Percentiles rank a stretch among this genome's conserved stretches.
Conservation (phyloP, 2,888 invertebrate species). For the Xylophagus ater region DNA sequence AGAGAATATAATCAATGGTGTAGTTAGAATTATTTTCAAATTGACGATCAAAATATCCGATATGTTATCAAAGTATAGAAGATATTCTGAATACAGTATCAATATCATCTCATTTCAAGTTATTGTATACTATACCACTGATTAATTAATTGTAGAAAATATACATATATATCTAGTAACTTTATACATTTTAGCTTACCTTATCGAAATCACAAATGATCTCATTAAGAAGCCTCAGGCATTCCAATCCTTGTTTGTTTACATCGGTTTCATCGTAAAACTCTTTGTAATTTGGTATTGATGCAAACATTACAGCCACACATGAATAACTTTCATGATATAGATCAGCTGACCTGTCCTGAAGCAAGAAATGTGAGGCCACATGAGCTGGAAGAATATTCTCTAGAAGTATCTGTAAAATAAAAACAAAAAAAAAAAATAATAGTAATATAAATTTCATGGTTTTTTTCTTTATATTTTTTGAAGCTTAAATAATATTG, state of each 20-base stretch:
- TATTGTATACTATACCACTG: no score
- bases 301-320: conserved; percentile 96
- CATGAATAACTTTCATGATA: conserved; percentile 90
- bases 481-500: neutral
- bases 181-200: conserved; percentile 41
- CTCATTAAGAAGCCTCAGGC: conserved; percentile 85
- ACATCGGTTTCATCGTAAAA: conserved; percentile 96
- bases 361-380: conserved; percentile 79
- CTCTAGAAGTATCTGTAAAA: conserved; percentile 69
- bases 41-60: no score
- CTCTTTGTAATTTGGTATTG: conserved; percentile 95
- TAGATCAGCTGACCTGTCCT: conserved; percentile 57
- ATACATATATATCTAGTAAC: neutral
- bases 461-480: no score
- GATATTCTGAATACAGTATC: no score
- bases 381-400: conserved; percentile 95
- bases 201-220: conserved; percentile 98
- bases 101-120: no score
- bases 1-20: no score
- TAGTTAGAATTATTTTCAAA: no score
- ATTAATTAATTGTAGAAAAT: no score
- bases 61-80: no score
- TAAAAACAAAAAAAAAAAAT: conserved; percentile 1
- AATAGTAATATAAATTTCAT: no score
- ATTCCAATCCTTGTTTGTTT: conserved; percentile 91